phyloP scores from a whole-genome alignment of 2,797 vertebrate genomes.

The Glossophaga mutica region DNA sequence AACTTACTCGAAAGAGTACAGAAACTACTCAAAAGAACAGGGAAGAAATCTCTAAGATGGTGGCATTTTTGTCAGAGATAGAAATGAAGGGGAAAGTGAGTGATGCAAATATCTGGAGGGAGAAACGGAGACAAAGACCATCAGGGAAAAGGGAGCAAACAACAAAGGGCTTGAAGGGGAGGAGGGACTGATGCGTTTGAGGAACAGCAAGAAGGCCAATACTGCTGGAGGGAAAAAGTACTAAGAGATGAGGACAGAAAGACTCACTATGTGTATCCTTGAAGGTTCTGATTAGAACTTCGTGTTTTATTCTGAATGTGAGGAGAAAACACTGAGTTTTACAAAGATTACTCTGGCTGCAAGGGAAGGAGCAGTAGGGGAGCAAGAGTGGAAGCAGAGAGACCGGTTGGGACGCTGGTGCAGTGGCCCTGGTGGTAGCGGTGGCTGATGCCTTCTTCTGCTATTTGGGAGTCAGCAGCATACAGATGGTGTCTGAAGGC shows the following conservation, averaged over 20 bases:
- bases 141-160: not conserved
- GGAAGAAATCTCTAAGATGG: not conserved
- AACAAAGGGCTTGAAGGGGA: not conserved
- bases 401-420: not conserved
- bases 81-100: not conserved
- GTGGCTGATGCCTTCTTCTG: not conserved
- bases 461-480: not conserved
- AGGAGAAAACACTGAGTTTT: slow-evolving; percentile 5
- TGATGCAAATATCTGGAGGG: not conserved
- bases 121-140: not conserved
- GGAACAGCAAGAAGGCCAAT: not conserved
- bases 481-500: not conserved
- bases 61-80: not conserved
- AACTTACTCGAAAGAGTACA: not conserved
- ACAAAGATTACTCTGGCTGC: not conserved
- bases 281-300: not conserved
- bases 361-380: not conserved
- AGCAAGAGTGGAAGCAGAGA: not conserved
- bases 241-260: not conserved
- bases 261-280: not conserved
- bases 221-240: not conserved
- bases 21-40: not conserved
- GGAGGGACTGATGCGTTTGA: not conserved
- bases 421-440: too few relatives aligned
- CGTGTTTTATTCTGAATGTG: slow-evolving; percentile 23